These are phyloP conservation scores for Nesogale talazaci DNA, from an alignment of 2,113 vertebrate species.

Conservation along the genomic window DNA sequence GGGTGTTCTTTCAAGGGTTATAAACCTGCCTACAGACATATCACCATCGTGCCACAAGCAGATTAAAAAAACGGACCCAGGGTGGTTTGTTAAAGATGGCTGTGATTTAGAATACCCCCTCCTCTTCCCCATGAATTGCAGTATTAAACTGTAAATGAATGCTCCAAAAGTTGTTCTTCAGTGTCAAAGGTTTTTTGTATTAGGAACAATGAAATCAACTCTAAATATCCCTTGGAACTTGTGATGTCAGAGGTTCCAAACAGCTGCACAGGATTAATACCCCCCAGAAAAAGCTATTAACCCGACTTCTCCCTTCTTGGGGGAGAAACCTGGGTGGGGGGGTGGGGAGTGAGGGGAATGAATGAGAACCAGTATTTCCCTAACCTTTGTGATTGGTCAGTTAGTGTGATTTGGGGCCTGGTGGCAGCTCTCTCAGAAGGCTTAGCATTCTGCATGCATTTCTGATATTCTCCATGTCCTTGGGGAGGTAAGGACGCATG, in stretches of 20 bases:
- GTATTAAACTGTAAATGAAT: not conserved
- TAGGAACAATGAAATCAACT: no score
- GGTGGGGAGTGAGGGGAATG: not conserved
- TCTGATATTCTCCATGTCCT: not conserved
- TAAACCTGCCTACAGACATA: slow-evolving; percentile 23
- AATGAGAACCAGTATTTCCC: slow-evolving; percentile 10
- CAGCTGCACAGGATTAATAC: not conserved
- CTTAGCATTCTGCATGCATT: slow-evolving; percentile 2
- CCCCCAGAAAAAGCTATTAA: not conserved
- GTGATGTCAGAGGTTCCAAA: no score
- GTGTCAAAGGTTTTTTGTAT: no score
- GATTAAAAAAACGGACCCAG: not conserved
- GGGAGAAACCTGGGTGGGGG: no score
- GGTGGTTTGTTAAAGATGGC: no score
- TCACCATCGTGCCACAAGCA: not conserved
- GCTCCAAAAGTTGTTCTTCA: slow-evolving; percentile 18
- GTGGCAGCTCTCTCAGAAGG: not conserved
- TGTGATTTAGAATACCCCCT: not conserved
- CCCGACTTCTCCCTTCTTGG: not conserved
- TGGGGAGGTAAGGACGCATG: not conserved
- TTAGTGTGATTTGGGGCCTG: not conserved
- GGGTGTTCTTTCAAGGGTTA: slow-evolving; percentile 22
- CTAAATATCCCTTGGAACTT: no score
- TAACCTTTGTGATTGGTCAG: not conserved
- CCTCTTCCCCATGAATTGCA: not conserved